Evolutionary conservation across 2,797 vertebrate species (phyloP).

Genomic region (Sparus aurata): DNA sequence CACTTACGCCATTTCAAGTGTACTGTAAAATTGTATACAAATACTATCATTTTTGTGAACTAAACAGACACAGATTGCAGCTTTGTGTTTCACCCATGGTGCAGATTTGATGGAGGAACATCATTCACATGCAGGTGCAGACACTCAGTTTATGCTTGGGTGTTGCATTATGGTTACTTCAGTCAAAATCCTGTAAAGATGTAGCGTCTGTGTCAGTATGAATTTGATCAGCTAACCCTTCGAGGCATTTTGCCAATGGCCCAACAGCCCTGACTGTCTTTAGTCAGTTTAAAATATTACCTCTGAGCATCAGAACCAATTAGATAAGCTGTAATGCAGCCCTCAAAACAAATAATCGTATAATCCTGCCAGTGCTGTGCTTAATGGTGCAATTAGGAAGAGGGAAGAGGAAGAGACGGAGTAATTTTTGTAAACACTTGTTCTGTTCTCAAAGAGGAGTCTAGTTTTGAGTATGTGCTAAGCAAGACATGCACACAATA

Average conservation of each 20-base stretch:
- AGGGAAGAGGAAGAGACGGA: neutral
- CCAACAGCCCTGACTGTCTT: constrained; percentile 21
- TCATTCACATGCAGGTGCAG: constrained; percentile 5
- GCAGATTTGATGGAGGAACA: neutral
- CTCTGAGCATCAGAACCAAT: constrained; percentile 59
- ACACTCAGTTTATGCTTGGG: neutral
- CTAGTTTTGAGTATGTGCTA: constrained; percentile 8
- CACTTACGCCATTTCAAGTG: neutral
- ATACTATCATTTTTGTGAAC: neutral
- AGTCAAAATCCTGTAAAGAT: constrained; percentile 36
- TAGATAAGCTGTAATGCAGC: constrained; percentile 46
- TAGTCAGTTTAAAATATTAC: constrained; percentile 53
- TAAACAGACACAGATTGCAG: neutral
- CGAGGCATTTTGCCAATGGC: constrained; percentile 31
- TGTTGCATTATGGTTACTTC: neutral
- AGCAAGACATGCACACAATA: constrained; percentile 1
- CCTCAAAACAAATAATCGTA: constrained; percentile 62
- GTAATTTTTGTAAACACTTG: constrained; percentile 30
- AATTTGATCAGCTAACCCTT: constrained; percentile 35
- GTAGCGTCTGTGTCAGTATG: constrained; percentile 13
- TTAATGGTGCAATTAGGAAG: constrained; percentile 49
- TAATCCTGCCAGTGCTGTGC: constrained; percentile 39
- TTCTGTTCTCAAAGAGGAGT: constrained; percentile 7
- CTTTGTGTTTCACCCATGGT: neutral
- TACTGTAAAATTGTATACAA: neutral